These are phyloP conservation scores for Oxyteleia sp. DNA, from an alignment of 2,888 invertebrate species.

Conservation along the genomic window DNA sequence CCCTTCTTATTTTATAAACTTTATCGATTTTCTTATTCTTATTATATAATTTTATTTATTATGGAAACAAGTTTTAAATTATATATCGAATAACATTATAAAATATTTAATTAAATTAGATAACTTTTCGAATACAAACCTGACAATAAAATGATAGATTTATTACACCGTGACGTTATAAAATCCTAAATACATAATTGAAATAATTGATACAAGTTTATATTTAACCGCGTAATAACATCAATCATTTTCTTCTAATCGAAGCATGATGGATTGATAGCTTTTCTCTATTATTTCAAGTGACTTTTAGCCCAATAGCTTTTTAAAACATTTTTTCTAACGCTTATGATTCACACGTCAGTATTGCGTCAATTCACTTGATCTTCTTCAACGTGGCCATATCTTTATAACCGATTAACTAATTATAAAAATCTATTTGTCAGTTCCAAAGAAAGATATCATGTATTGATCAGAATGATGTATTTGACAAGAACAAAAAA, in stretches of 20 bases:
- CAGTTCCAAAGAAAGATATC: neutral
- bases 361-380: neutral
- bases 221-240: conserved; percentile 1
- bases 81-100: too few relatives aligned
- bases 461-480: neutral
- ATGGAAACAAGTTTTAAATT: too few relatives aligned
- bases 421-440: conserved; percentile 1
- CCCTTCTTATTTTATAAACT: too few relatives aligned
- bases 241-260: conserved; percentile 27
- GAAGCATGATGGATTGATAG: conserved; percentile 17
- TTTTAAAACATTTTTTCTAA: conserved; percentile 20
- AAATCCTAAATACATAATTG: conserved; percentile 2
- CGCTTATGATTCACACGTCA: conserved; percentile 15
- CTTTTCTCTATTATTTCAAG: conserved; percentile 9
- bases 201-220: conserved; percentile 3
- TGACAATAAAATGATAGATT: too few relatives aligned
- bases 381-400: conserved; percentile 1
- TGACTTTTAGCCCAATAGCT: conserved; percentile 28
- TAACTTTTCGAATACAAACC: too few relatives aligned
- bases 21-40: too few relatives aligned
- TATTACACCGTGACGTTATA: too few relatives aligned
- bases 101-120: too few relatives aligned
- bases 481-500: neutral
- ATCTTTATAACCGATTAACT: conserved; percentile 8
- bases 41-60: too few relatives aligned